Base-by-base conservation (phyloP, 92 coral and sea anemone genomes). In the Porites lobata region DNA sequence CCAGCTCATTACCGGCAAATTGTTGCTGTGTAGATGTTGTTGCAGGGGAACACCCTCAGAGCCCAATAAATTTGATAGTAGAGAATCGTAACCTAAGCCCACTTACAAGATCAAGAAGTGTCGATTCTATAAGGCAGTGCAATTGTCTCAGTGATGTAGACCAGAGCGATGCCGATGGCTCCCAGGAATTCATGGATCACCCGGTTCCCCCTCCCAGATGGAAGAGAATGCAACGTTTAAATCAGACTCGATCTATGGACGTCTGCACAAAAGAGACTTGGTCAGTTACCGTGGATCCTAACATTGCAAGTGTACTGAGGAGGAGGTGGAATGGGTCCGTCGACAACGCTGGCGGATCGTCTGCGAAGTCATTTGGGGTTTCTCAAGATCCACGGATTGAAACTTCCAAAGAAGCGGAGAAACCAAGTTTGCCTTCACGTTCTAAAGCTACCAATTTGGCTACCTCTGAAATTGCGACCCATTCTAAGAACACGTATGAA, bases 131-230 rank as follows among this genome's bases (percentile, higher is more conserved):
- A 13, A 63, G 56, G 19, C 53, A 59, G 32, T 38, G 20, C 5
- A 15, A 15, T 63, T 29, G 69, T 43, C 15, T 18, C 50, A 64
- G 24, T 20, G 18, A 26, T 38, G 77, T 18, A 32, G 62, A 54
- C n/a, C 72, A 63, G 15, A 21, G 7, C 0, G 82, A 51, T 29
- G 50, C 38, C 24, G 62, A 6, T 63, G 43, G 32, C 62, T 13
- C 14, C 57, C 11, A 17, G 47, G 72, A 64, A 6, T 14, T 18
- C 21, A 18, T 77, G 29, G 75, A 69, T 17, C 93, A 83, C 54
- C 91, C 96, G 1, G 64, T 86, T n/a, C 88, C 93, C 7, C 93
- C 96, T 20, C 90, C 89, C 32, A 77, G 93, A 18, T 75, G 79
- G 80, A 90, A 90, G 43, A 85, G 82, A 21, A 22, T 69, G 12